Percentiles rank a stretch among this genome's conserved stretches.
These are phyloP conservation scores for Anagrus nilaparvatae DNA, from an alignment of 1,140 invertebrate genomes.

Conservation along the genomic window DNA sequence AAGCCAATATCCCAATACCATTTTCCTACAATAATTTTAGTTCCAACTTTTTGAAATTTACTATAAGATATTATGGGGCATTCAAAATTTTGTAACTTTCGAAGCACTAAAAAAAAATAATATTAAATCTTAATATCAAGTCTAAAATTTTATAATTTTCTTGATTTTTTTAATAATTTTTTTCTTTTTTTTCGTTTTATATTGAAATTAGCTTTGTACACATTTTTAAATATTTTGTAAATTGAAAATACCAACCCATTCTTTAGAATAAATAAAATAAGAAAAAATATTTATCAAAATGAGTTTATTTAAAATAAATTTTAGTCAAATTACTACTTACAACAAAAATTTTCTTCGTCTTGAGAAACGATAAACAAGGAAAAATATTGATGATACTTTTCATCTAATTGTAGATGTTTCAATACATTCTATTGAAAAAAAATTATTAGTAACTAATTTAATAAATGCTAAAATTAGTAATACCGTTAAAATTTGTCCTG, in stretches of 20 bases:
- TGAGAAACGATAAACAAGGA: conserved; percentile 75
- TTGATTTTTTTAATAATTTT: neutral
- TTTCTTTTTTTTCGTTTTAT: too few species aligned
- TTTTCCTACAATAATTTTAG: conserved; percentile 31
- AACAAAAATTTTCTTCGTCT: conserved; percentile 57
- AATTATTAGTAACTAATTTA: conserved; percentile 13
- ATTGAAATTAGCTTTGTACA: too few species aligned
- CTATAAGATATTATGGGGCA: conserved; percentile 86
- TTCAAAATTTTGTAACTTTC: conserved; percentile 91
- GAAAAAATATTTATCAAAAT: conserved; percentile 2
- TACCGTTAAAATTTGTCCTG: conserved; percentile 69
- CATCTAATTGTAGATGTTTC: conserved; percentile 62
- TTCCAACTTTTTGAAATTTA: conserved; percentile 32
- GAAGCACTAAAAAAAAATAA: conserved; percentile 51
- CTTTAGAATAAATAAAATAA: too few species aligned
- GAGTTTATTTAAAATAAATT: conserved; percentile 1
- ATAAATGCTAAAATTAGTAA: conserved; percentile 10
- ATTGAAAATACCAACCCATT: too few species aligned
- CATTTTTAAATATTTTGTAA: too few species aligned
- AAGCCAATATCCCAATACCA: conserved; percentile 80
- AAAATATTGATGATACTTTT: conserved; percentile 75
- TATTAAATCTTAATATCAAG: conserved; percentile 1
- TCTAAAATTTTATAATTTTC: neutral
- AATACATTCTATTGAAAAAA: conserved; percentile 56
- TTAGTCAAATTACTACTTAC: conserved; percentile 32